phyloP scores from a whole-genome alignment of 1,140 invertebrate genomes.

The Drosophila insularis region DNA sequence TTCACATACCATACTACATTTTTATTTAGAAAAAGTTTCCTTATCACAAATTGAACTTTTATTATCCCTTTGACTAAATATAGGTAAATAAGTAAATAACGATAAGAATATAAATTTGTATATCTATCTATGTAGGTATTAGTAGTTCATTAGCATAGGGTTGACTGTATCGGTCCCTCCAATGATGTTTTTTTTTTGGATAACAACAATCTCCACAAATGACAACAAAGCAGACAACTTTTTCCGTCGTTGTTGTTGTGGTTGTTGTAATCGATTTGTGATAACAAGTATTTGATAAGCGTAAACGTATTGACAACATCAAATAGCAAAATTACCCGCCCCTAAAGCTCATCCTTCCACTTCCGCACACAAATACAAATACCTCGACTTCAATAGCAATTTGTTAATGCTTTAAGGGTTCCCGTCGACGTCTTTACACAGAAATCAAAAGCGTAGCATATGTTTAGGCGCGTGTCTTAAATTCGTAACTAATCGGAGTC shows the following conservation, averaged over 20 bases:
- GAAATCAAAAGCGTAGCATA: conserved; percentile 36
- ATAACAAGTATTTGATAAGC: conserved; percentile 81
- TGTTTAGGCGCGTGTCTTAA: conserved; percentile 64
- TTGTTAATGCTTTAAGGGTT: conserved; percentile 47
- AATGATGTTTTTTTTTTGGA: conserved; percentile 24
- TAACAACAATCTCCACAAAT: conserved; percentile 49
- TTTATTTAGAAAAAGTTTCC: not conserved
- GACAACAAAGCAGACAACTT: conserved; percentile 44
- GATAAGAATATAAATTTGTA: conserved; percentile 36
- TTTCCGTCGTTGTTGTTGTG: conserved; percentile 11
- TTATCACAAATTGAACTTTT: not conserved
- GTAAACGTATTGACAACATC: conserved; percentile 73
- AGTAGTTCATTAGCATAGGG: conserved; percentile 18
- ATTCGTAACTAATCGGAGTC: conserved; percentile 59
- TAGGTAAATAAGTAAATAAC: conserved; percentile 24
- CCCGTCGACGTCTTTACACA: conserved; percentile 12
- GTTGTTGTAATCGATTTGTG: conserved; percentile 73
- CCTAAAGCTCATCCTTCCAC: conserved; percentile 15
- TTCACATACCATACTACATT: not conserved
- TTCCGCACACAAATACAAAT: conserved; percentile 1
- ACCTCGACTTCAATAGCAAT: conserved; percentile 27
- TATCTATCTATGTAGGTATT: conserved; percentile 14
- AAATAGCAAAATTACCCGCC: conserved; percentile 49
- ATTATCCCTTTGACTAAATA: not conserved
- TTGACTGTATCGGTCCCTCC: conserved; percentile 22